phyloP scores from a whole-genome alignment of 2,797 vertebrate species.

The Decapterus maruadsi region DNA sequence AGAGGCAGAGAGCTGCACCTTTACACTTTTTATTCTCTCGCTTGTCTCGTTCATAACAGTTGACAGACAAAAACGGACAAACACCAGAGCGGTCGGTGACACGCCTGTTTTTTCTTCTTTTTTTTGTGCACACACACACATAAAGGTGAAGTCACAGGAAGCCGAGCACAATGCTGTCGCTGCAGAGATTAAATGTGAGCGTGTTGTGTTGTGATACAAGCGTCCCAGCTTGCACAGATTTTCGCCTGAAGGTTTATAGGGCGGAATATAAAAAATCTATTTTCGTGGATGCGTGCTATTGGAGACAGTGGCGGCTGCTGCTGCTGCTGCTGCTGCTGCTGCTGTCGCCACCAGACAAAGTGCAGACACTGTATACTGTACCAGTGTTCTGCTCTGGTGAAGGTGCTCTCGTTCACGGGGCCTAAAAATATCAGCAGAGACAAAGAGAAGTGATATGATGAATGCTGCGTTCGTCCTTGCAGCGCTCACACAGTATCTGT shows the following conservation, averaged over 20 bases:
- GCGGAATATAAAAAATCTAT: slow-evolving; percentile 50
- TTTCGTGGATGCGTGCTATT: slow-evolving; percentile 40
- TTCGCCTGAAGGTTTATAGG: slow-evolving; percentile 26
- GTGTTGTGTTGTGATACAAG: background rate
- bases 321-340: slow-evolving; percentile 14
- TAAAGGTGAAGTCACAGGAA: slow-evolving; percentile 50
- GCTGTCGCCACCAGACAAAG: slow-evolving; percentile 58
- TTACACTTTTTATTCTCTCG: slow-evolving; percentile 40
- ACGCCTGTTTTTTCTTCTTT: slow-evolving; percentile 44
- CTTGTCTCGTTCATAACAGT: slow-evolving; percentile 30
- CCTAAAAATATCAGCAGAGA: slow-evolving; percentile 78
- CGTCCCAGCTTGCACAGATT: slow-evolving; percentile 39
- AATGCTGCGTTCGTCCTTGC: slow-evolving; percentile 76
- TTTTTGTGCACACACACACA: background rate
- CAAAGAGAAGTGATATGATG: slow-evolving; percentile 76
- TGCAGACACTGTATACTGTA: slow-evolving; percentile 69
- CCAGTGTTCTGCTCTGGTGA: slow-evolving; percentile 57
- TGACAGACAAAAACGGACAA: slow-evolving; percentile 48
- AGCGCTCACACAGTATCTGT: slow-evolving; percentile 25
- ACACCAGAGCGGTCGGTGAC: slow-evolving; percentile 33
- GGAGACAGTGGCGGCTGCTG: slow-evolving; percentile 17
- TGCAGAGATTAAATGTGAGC: background rate
- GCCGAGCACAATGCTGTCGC: slow-evolving; percentile 13
- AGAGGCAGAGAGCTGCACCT: slow-evolving; percentile 74
- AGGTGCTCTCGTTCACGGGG: slow-evolving; percentile 57